Evolutionary conservation across 2,888 invertebrate genomes (phyloP).

Genomic region (Agrypnus murinus): DNA sequence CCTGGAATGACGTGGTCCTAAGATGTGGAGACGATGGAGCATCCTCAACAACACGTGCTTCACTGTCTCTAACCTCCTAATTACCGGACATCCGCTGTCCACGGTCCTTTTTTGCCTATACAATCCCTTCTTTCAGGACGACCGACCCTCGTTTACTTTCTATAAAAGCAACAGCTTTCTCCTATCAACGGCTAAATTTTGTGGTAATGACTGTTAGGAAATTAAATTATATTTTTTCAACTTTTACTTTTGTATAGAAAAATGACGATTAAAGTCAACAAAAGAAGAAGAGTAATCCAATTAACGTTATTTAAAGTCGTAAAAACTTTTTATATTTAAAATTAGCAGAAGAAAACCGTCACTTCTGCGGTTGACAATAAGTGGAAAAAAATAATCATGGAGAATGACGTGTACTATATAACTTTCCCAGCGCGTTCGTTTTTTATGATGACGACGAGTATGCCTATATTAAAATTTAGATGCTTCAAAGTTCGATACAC

Average conservation of each 20-base stretch:
- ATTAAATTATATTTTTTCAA: no score
- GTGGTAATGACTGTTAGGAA: no score
- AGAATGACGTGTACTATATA: neutral
- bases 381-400: conserved; percentile 12
- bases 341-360: neutral
- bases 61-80: conserved; percentile 27
- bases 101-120: conserved; percentile 15
- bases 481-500: conserved; percentile 10
- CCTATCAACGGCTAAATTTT: neutral
- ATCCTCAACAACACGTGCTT: conserved; percentile 25
- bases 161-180: conserved; percentile 11
- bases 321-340: conserved; percentile 12
- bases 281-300: neutral
- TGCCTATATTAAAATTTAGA: conserved; percentile 15
- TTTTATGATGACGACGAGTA: neutral
- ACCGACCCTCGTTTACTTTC: conserved; percentile 2
- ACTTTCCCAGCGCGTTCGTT: neutral
- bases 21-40: conserved; percentile 21
- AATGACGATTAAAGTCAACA: no score
- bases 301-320: conserved; percentile 5
- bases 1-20: conserved; percentile 28
- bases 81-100: conserved; percentile 37
- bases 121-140: conserved; percentile 15
- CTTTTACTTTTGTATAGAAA: no score
- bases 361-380: conserved; percentile 1